Conservation (phyloP, 2,113 vertebrate genomes). For the Chlamydotis undulata region DNA sequence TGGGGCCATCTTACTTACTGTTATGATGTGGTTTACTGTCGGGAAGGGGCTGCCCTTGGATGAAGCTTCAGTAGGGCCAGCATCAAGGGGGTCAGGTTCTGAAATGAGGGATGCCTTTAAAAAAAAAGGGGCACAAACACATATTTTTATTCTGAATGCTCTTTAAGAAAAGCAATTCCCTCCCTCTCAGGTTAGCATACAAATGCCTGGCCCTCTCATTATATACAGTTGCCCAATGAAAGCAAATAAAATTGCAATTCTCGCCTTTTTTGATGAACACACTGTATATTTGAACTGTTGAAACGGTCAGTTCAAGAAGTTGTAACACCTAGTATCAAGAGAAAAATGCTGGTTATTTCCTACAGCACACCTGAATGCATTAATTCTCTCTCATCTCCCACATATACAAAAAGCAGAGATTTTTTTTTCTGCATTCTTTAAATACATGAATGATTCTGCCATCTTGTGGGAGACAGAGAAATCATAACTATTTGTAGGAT, state of each 20-base stretch:
- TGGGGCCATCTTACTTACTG: conserved; percentile 65
- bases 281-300: background rate
- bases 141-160: background rate
- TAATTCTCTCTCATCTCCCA: background rate
- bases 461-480: conserved; percentile 59
- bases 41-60: conserved; percentile 52
- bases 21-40: conserved; percentile 71
- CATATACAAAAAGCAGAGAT: background rate
- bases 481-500: background rate
- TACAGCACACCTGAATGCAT: background rate
- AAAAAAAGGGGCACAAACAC: background rate
- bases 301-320: background rate
- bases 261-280: background rate
- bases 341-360: background rate
- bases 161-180: background rate
- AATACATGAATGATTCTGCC: conserved; percentile 60
- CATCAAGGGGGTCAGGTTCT: background rate
- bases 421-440: background rate
- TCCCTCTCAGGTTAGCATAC: background rate
- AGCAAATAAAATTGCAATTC: background rate
- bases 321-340: background rate
- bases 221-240: background rate
- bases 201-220: background rate
- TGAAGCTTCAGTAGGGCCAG: conserved; percentile 44
- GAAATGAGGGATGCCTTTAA: conserved; percentile 40